phyloP scores from a whole-genome alignment of 2,888 invertebrate species.

The Pilophorus perplexus region DNA sequence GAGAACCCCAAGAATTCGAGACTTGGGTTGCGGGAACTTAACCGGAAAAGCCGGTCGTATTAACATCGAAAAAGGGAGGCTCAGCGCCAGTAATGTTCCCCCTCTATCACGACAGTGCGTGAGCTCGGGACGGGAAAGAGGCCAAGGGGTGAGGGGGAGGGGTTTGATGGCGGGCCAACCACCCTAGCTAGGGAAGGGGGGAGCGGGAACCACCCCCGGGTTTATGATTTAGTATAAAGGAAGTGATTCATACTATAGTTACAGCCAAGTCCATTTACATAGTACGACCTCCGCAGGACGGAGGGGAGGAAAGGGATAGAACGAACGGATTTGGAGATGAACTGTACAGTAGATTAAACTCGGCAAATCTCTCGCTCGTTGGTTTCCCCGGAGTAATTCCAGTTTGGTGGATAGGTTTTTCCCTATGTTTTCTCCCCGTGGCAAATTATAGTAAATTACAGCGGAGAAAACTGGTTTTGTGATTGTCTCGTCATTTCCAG shows the following conservation, averaged over 20 bases:
- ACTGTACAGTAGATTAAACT: neutral
- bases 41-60: too few species aligned
- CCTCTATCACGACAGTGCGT: too few species aligned
- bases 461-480: too few species aligned
- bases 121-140: neutral
- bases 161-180: conserved; percentile 19
- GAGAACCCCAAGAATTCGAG: too few species aligned
- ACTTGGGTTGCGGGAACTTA: too few species aligned
- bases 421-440: too few species aligned
- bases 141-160: neutral
- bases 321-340: neutral
- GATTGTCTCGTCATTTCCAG: too few species aligned
- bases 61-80: too few species aligned
- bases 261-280: conserved; percentile 25
- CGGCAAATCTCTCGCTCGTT: neutral
- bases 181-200: neutral
- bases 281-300: neutral
- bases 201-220: neutral
- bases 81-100: too few species aligned
- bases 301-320: neutral
- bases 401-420: too few species aligned
- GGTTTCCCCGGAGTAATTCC: neutral
- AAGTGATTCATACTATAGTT: conserved; percentile 18
- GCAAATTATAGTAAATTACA: too few species aligned
- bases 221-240: neutral